Conservation (phyloP, 2,113 vertebrate genomes). For the Oryzias celebensis region DNA sequence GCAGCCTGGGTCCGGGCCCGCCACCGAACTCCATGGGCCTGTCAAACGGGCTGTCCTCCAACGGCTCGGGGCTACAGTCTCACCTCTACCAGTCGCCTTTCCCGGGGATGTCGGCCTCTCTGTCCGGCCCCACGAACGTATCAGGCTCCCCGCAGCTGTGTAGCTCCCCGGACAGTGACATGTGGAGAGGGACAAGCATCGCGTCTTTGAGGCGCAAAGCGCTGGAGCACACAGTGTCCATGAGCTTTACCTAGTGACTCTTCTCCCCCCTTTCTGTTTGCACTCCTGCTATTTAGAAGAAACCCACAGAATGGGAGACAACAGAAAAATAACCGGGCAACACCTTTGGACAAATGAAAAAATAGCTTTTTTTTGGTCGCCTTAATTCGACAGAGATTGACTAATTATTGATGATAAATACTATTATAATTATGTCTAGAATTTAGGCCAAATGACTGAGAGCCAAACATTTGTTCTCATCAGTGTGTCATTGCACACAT, state of each 20-base stretch:
- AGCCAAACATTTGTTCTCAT: constrained; percentile 72
- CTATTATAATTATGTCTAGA: constrained; percentile 69
- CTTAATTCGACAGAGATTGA: constrained; percentile 63
- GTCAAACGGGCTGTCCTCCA: constrained; percentile 92
- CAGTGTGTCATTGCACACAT: constrained; percentile 64
- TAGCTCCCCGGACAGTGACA: constrained; percentile 96
- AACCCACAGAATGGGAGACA: constrained; percentile 42
- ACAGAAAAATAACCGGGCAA: constrained; percentile 32
- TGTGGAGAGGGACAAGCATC: constrained; percentile 99
- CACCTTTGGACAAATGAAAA: constrained; percentile 36
- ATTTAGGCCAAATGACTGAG: constrained; percentile 60
- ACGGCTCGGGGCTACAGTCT: constrained; percentile 92
- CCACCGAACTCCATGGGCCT: constrained; percentile 94
- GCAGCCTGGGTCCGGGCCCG: constrained; percentile 88
- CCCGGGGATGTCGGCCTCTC: constrained; percentile 93
- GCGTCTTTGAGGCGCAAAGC: constrained; percentile 96
- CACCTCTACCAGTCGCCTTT: constrained; percentile 97
- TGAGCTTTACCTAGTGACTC: constrained; percentile 95
- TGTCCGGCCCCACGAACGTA: constrained; percentile 91
- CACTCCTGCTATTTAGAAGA: constrained; percentile 49
- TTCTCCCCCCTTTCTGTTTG: constrained; percentile 39
- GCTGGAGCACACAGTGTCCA: constrained; percentile 98
- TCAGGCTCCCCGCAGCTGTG: constrained; percentile 94
- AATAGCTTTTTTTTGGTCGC: constrained; percentile 49
- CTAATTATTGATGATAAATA: constrained; percentile 62